These are phyloP conservation scores for Corvus hawaiiensis DNA, from an alignment of 2,113 vertebrate species.

Conservation along the genomic window DNA sequence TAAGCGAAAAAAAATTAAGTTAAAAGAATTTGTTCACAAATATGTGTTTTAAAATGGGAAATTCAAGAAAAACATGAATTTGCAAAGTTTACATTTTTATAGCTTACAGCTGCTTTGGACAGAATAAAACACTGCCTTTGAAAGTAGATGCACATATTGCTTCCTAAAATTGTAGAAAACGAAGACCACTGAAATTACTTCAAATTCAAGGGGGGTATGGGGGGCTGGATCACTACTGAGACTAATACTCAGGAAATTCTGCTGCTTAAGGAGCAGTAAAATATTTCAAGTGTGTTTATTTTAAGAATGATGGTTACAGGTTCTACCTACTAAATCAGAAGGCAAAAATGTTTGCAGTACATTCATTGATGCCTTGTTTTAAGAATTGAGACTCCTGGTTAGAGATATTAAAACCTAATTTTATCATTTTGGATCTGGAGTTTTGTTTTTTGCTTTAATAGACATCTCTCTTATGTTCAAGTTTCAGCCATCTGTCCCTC, in stretches of 20 bases:
- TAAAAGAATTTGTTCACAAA: not conserved
- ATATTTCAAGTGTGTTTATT: not conserved
- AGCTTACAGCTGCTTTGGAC: not conserved
- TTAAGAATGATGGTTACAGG: not conserved
- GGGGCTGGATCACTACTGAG: not conserved
- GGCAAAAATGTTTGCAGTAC: not conserved
- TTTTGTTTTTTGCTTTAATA: not conserved
- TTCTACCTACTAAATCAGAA: not conserved
- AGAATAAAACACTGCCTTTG: not conserved
- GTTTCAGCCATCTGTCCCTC: constrained; percentile 84
- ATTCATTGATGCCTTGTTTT: not conserved
- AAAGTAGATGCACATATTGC: not conserved
- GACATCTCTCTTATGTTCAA: constrained; percentile 62
- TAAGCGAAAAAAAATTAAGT: not conserved
- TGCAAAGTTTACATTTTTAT: not conserved
- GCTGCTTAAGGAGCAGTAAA: not conserved
- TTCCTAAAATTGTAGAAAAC: not conserved
- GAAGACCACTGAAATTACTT: not conserved
- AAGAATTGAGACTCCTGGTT: not conserved
- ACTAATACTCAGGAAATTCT: not conserved
- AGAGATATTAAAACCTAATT: not conserved
- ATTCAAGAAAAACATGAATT: not conserved
- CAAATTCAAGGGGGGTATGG: not conserved
- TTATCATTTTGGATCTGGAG: not conserved
- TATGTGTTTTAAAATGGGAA: not conserved